Base-by-base conservation (phyloP, 2,113 vertebrate species). In the Trinectes maculatus region DNA sequence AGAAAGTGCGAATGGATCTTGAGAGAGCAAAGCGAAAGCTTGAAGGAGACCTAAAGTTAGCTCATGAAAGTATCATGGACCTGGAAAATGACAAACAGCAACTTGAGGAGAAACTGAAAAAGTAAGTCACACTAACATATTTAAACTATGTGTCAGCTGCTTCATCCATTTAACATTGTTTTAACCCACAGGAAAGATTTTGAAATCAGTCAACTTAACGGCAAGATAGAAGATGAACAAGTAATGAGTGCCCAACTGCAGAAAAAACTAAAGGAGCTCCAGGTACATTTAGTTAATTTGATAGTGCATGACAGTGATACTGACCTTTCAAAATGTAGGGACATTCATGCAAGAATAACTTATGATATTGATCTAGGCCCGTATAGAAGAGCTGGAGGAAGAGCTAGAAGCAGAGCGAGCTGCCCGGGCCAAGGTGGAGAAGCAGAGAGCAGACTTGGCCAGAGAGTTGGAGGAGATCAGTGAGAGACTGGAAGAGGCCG, bases 191-290 rank as follows among this genome's bases (percentile, higher is more conserved):
- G 94, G 85, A 95, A 95, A 67, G 94, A 95, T 47, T 95, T 95
- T 85, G 94, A 95, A 65, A 69, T 94, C 15, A 92, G 54, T 53
- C 93, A 95, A 69, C 92, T 93, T 44, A 95, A 91, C 65, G 85
- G 67, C 47, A 95, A 85, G 82, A 90, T 94, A 55, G 94, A 95
- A 19, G 94, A 94, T 87, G 94, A 95, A 18, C 94, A 94, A 71
- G 91, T 88, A 1, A 53, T 94, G 22, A 46, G 22, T 47, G 71
- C 79, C 34, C 94, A 95, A 71, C 92, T 94, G n/a, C 94, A 95
- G 77, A 95, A 95, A 86, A 95, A 95, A 85, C 57, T 94, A 56
- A 95, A 95, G 52, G 94, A 95, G 68, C 86, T 94, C 15, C 94
- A 95, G 93, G 94, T 95, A 82, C 85, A n/a, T n/a, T n/a, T n/a